phyloP scores from a whole-genome alignment of 2,113 vertebrate species.

The Nerophis ophidion region DNA sequence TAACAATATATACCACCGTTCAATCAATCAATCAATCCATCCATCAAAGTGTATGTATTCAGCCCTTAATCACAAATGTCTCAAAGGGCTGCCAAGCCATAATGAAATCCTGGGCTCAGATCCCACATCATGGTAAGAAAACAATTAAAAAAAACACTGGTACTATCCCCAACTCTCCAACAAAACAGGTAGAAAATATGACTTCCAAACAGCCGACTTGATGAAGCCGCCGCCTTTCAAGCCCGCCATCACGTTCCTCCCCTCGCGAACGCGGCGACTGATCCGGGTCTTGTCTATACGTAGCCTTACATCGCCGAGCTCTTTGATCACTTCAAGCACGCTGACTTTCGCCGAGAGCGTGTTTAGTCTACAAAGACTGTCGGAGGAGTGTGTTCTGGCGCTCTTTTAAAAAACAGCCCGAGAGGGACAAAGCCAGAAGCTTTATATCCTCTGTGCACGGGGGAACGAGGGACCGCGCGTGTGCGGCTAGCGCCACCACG shows the following conservation, averaged over 20 bases:
- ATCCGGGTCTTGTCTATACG: conserved; percentile 25
- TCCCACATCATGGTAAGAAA: no score
- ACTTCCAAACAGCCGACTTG: no score
- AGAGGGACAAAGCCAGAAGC: conserved; percentile 49
- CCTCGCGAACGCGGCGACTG: conserved; percentile 4
- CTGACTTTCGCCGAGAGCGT: conserved; percentile 40
- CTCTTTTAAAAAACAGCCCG: conserved; percentile 51
- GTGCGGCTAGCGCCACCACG: conserved; percentile 3
- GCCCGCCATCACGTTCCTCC: background rate
- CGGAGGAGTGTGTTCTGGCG: conserved; percentile 50
- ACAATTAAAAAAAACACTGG: no score
- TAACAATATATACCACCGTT: no score
- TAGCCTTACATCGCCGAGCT: conserved; percentile 30
- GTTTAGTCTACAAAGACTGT: conserved; percentile 44
- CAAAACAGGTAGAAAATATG: background rate
- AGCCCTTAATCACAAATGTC: no score
- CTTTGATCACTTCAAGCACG: conserved; percentile 54
- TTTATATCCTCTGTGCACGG: conserved; percentile 38
- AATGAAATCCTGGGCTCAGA: no score
- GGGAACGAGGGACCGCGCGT: conserved; percentile 16
- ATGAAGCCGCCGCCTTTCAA: background rate
- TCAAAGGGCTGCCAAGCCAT: no score
- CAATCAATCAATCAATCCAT: no score
- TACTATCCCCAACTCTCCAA: no score
- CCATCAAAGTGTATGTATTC: no score